Conservation (phyloP, 2,113 vertebrate genomes). For the Okapia johnstoni region DNA sequence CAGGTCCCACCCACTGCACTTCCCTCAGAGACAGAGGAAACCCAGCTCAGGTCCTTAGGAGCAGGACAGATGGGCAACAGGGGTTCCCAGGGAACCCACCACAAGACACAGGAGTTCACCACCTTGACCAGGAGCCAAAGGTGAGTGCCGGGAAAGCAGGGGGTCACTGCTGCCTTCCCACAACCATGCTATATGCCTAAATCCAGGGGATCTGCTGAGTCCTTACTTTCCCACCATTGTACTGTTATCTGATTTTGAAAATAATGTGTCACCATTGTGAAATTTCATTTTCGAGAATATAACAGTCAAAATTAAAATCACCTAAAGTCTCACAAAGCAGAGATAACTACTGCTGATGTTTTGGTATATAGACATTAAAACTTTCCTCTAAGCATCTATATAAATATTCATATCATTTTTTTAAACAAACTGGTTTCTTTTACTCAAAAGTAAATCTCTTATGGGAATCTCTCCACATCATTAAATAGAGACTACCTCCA, state of each 20-base stretch:
- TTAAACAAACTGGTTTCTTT: not conserved
- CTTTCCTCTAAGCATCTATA: not conserved
- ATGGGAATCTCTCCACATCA: not conserved
- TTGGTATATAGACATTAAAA: not conserved
- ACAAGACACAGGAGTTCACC: conserved; percentile 38
- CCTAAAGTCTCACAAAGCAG: not conserved
- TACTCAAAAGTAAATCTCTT: not conserved
- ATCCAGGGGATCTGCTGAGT: not conserved
- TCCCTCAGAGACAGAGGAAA: not conserved
- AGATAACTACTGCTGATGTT: not conserved
- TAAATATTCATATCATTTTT: not conserved
- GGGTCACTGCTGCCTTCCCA: conserved; percentile 53
- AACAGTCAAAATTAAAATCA: not conserved
- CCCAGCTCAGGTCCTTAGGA: not conserved
- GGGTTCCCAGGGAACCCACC: not conserved
- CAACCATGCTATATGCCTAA: no score
- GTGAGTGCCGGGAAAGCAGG: not conserved
- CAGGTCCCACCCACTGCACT: no score
- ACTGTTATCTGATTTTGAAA: conserved; percentile 45
- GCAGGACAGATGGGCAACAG: not conserved
- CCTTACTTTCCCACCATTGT: conserved; percentile 44
- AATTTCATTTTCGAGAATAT: conserved; percentile 29
- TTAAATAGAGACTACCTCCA: not conserved
- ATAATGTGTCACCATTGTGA: not conserved
- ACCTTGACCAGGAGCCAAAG: conserved; percentile 16